phyloP scores from a whole-genome alignment of 2,888 invertebrate species.

The Caenorhabditis angaria region DNA sequence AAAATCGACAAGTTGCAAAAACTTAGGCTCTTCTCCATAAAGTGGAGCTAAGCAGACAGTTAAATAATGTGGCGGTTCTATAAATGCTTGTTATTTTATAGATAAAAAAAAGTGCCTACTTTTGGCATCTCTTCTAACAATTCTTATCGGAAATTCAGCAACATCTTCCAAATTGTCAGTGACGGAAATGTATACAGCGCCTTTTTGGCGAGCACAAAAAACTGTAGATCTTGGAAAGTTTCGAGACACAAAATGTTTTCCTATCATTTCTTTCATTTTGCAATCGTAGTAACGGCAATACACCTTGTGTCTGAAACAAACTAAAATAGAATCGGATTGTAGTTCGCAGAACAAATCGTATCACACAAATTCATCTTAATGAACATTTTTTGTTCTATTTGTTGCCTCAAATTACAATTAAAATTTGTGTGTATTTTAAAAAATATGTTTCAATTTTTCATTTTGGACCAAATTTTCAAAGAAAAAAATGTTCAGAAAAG shows the following conservation, averaged over 20 bases:
- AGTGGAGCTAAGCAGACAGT: constrained; percentile 23
- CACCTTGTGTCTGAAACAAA: constrained; percentile 3
- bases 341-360: too few relatives aligned
- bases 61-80: constrained; percentile 24
- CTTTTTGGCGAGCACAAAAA: constrained; percentile 21
- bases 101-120: too few relatives aligned
- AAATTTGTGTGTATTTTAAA: too few relatives aligned
- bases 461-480: too few relatives aligned
- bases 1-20: constrained; percentile 28
- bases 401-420: too few relatives aligned
- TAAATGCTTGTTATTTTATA: too few relatives aligned
- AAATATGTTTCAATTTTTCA: too few relatives aligned
- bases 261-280: constrained; percentile 11
- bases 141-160: constrained; percentile 18
- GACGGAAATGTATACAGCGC: constrained; percentile 23
- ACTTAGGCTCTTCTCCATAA: constrained; percentile 18
- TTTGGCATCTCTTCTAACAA: background rate
- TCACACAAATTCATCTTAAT: too few relatives aligned
- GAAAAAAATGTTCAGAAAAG: too few relatives aligned
- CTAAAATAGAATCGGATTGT: too few relatives aligned
- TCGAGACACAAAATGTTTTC: background rate
- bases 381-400: too few relatives aligned
- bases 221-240: constrained; percentile 21
- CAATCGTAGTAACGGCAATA: constrained; percentile 21
- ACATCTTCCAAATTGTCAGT: constrained; percentile 6